These are phyloP conservation scores for Mya arenaria DNA, from an alignment of 1,140 invertebrate species.

Conservation along the genomic window DNA sequence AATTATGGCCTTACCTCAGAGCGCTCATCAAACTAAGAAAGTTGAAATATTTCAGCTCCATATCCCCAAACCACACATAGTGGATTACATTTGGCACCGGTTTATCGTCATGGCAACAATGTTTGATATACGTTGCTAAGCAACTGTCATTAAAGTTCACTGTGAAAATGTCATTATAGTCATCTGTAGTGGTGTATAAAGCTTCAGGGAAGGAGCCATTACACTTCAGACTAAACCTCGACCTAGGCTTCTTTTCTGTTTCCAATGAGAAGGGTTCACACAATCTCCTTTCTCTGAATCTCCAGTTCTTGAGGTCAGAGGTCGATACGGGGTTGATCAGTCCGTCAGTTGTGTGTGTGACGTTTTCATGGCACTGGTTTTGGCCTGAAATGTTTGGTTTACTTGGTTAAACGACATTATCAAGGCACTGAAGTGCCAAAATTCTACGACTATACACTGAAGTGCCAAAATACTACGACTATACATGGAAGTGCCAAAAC, in stretches of 20 bases:
- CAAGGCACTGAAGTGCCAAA: too few species aligned
- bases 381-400: too few species aligned
- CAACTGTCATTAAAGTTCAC: constrained; percentile 26
- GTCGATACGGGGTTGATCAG: neutral
- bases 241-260: neutral
- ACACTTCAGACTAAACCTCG: neutral
- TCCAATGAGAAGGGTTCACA: neutral
- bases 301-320: constrained; percentile 14
- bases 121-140: neutral
- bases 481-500: too few species aligned
- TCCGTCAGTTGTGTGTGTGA: too few species aligned
- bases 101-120: constrained; percentile 21
- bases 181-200: neutral
- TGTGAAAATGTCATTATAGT: neutral
- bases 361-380: too few species aligned
- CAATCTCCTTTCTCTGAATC: constrained; percentile 14
- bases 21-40: constrained; percentile 37
- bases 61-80: constrained; percentile 24
- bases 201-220: neutral
- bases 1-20: constrained; percentile 2
- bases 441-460: too few species aligned
- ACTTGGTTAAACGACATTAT: too few species aligned
- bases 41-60: constrained; percentile 17
- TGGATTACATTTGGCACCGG: constrained; percentile 39
- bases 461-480: too few species aligned